Base-by-base conservation (phyloP, 2,888 invertebrate genomes). In the Prionchulus punctatus region DNA sequence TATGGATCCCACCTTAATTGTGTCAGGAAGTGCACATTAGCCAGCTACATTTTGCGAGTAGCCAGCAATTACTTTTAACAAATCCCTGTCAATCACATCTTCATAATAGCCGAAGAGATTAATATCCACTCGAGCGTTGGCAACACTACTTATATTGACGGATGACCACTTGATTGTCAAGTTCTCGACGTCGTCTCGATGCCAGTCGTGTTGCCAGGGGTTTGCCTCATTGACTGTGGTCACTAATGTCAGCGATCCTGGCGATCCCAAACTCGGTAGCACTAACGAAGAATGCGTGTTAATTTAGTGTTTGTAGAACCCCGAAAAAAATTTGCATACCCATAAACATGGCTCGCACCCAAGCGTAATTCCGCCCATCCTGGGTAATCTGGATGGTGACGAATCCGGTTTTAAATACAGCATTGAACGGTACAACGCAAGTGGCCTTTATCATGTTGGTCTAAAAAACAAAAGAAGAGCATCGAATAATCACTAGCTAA, bases 171-270 rank as follows among this genome's bases (percentile, higher is more conserved):
- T 26, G 15, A 49, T 28, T 26, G 28, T 49, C 50, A 49, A 30
- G 30, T 49, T 49, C 4, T 26, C 26, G 12, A 49, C 30, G 26
- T 49, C 50, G 50, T 12, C 28, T 30, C 30, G 26, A 21, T 49
- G 50, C 50, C 50, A 49, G 21, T 49, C 50, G 30, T 26, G 27
- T 49, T 49, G 50, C 50, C 50, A 49, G 15, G 30, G 28, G 23
- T 49, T 49, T 3, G 30, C 21, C 30, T 63, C 64, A 47, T 62
- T 64, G 1, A 63, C 56, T 3, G 63, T 52, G 25, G 64, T 62
- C 1, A 65, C 58, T 12, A 49, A 28, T n/a, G 27, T 26, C 28
- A 49, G 12, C 28, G 4, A 15, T 7, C 50, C 30, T 12, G 30
- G 26, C 30, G 50, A 18, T 4, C 50, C 50, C 28, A 49, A 28